Evolutionary conservation across 1,140 invertebrate genomes (phyloP).

Genomic region (Nephila pilipes): DNA sequence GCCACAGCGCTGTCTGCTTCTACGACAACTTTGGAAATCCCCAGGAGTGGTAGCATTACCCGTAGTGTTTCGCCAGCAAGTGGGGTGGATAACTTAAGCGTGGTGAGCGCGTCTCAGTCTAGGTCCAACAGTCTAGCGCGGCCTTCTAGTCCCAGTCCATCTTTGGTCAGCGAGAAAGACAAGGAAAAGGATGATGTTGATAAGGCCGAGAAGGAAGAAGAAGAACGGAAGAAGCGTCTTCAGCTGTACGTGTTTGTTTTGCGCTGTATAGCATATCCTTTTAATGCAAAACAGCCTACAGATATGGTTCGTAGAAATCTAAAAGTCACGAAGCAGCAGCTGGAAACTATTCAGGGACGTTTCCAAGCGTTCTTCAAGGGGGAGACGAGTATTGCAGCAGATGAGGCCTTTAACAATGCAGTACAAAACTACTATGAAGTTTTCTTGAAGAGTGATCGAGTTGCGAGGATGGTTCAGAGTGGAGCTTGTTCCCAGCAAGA

Average conservation of each 20-base stretch:
- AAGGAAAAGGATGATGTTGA: constrained; percentile 77
- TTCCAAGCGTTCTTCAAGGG: constrained; percentile 91
- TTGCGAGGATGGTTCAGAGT: constrained; percentile 96
- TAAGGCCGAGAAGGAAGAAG: constrained; percentile 78
- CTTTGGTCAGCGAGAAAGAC: constrained; percentile 84
- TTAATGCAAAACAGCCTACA: constrained; percentile 99
- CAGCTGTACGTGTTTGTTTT: constrained; percentile 99
- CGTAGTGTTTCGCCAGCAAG: constrained; percentile 79
- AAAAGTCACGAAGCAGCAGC: constrained; percentile 97
- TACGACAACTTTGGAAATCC: constrained; percentile 75
- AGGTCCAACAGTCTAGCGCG: constrained; percentile 85
- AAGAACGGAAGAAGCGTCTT: constrained; percentile 94
- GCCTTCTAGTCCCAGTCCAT: constrained; percentile 91
- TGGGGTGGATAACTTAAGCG: constrained; percentile 82
- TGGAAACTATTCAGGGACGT: constrained; percentile 96
- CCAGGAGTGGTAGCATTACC: constrained; percentile 73
- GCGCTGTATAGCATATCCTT: constrained; percentile 98
- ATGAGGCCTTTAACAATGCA: constrained; percentile 99
- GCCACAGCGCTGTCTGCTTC: constrained; percentile 71
- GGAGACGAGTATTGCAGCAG: constrained; percentile 98
- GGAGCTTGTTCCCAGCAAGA: constrained; percentile 99
- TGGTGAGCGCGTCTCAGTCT: constrained; percentile 80
- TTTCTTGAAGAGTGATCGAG: constrained; percentile 97
- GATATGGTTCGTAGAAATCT: constrained; percentile 96
- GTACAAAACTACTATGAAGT: constrained; percentile 98